Percentiles rank a stretch among this genome's conserved stretches.
These are phyloP conservation scores for Tetragnatha versicolor DNA, from an alignment of 1,140 invertebrate genomes.

Conservation along the genomic window DNA sequence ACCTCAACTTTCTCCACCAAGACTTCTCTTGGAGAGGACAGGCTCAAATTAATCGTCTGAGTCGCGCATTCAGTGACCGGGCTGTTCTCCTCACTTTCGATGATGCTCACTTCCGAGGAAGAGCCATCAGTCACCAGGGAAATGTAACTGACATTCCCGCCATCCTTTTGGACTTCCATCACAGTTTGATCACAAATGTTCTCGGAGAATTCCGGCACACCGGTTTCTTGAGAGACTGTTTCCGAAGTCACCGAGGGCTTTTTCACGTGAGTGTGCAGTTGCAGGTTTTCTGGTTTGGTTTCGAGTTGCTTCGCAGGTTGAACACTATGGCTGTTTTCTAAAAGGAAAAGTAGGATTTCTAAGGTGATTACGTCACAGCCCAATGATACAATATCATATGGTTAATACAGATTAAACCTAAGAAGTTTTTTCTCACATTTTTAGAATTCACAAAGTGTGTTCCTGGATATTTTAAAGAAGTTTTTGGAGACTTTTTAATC, in stretches of 20 bases:
- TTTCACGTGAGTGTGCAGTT: not conserved
- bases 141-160: not conserved
- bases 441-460: too few species aligned
- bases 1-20: not conserved
- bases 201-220: conserved; percentile 39
- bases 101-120: conserved; percentile 43
- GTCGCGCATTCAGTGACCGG: conserved; percentile 15
- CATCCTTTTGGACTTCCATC: conserved; percentile 6
- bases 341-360: too few species aligned
- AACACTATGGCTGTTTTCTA: too few species aligned
- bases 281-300: not conserved
- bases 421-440: too few species aligned
- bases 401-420: too few species aligned
- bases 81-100: conserved; percentile 41
- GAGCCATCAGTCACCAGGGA: conserved; percentile 21
- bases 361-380: too few species aligned
- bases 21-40: not conserved
- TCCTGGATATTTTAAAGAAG: too few species aligned
- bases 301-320: too few species aligned
- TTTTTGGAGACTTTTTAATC: too few species aligned
- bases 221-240: conserved; percentile 49
- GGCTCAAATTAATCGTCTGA: conserved; percentile 1
- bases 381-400: too few species aligned
- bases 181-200: not conserved
- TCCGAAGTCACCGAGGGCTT: not conserved